Evolutionary conservation across 2,113 vertebrate genomes (phyloP).

Genomic region (Rhea pennata): DNA sequence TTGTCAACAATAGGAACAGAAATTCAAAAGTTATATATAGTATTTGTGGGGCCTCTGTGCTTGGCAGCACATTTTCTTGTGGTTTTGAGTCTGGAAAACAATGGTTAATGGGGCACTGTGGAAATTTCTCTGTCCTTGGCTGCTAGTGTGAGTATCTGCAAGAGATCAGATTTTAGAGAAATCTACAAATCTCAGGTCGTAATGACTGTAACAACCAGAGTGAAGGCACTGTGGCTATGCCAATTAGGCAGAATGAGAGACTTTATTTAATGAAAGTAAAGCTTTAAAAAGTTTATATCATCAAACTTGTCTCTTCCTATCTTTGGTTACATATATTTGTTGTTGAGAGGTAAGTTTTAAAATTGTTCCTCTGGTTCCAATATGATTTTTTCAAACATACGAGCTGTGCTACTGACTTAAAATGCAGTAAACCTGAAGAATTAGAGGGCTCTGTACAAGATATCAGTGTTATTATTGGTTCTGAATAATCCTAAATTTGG

Average conservation of each 20-base stretch:
- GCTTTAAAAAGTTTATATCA: not conserved
- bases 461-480: not conserved
- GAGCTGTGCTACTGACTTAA: not conserved
- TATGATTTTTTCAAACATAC: not conserved
- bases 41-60: not conserved
- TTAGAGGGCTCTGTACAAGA: not conserved
- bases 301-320: not conserved
- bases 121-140: not conserved
- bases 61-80: not conserved
- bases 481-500: not conserved
- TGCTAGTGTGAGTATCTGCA: slow-evolving; percentile 4
- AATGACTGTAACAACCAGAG: not conserved
- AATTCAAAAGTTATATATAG: not conserved
- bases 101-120: not conserved
- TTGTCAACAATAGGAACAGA: not conserved
- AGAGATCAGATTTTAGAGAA: not conserved
- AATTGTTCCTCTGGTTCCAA: not conserved
- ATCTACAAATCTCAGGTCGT: not conserved
- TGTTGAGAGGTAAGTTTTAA: not conserved
- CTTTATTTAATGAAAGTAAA: not conserved
- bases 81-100: not conserved
- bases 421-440: not conserved
- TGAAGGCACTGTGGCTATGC: not conserved
- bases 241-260: not conserved
- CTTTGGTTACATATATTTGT: not conserved